Evolutionary conservation across 2,113 vertebrate species (phyloP), one percentile per base, ranked within the genome.

Genomic region (Strix uralensis): DNA sequence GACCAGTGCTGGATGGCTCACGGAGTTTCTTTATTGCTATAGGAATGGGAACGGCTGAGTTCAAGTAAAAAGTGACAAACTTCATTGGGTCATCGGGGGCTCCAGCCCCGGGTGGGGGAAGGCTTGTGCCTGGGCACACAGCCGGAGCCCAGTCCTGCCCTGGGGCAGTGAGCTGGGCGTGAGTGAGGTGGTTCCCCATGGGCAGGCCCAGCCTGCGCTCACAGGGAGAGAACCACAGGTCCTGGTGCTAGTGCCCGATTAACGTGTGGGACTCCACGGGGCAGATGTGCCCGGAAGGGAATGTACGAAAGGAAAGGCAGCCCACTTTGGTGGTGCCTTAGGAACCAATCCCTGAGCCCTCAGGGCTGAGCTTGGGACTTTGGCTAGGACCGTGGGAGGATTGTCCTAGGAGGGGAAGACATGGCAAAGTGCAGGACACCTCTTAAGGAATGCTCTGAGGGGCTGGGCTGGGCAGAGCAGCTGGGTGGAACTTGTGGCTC

Each of bases 11-110:
- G 65, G 46, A 42, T 90, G 95, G 91, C 63, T 95, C 63, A 70
- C 14, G 36, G 62, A 17, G 13, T 61, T 72, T 36, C 7, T 97
- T 97, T 97, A 97, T 97, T 97, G 95, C 96, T 96, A 69, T 63
- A 83, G 42, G 52, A 89, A 86, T 36, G n/a, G 57, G 58, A 92
- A 70, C 32, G 69, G 29, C 25, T 11, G 29, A 73, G 11, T 95
- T 97, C 93, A 95, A 75, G 94, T 86, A 73, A 62, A 81, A 83
- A 88, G 69, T 70, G 58, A 71, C 4, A 3, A 52, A 65, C 20
- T 81, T 88, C 83, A 78, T 1, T 21, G n/a, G 55, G 38, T 58
- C 36, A 19, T 7, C 0, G 0, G 44, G 26, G 75, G 66, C 88
- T 94, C 40, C 81, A 70, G 86, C 63, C 91, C 80, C 73, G n/a